Evolutionary conservation across 1,140 invertebrate species (phyloP).

Genomic region (Pemphigus obesinymphae): DNA sequence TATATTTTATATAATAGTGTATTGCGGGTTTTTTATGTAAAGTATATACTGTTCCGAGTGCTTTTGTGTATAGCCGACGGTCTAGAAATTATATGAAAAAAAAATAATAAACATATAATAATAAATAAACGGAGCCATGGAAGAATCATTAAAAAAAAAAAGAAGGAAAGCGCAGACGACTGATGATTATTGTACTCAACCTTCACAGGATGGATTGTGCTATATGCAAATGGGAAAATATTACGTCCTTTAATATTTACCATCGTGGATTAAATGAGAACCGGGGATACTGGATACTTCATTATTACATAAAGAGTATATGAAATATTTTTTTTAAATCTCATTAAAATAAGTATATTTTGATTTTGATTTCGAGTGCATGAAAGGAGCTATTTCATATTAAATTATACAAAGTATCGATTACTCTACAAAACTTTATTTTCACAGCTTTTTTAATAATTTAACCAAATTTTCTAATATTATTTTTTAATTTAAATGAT

Average conservation of each 20-base stretch:
- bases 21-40: slow-evolving; percentile 30
- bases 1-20: slow-evolving; percentile 25
- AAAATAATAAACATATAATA: slow-evolving; percentile 11
- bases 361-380: background rate
- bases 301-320: slow-evolving; percentile 17
- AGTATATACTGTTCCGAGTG: slow-evolving; percentile 20
- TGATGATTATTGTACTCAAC: slow-evolving; percentile 31
- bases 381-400: background rate
- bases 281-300: background rate
- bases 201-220: slow-evolving; percentile 2
- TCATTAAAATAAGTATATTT: slow-evolving; percentile 14
- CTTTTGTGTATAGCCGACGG: slow-evolving; percentile 11
- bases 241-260: slow-evolving; percentile 17
- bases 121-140: slow-evolving; percentile 18
- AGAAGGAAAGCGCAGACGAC: background rate
- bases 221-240: slow-evolving; percentile 16
- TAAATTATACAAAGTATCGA: background rate
- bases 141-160: slow-evolving; percentile 29
- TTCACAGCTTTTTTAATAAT: too few relatives aligned
- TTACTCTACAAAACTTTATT: background rate
- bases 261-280: slow-evolving; percentile 14
- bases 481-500: too few relatives aligned
- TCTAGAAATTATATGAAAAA: slow-evolving; percentile 22
- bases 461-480: too few relatives aligned
- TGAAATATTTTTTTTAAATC: background rate